Evolutionary conservation across 2,797 vertebrate species (phyloP).

Genomic region (Myoxocephalus aenaeus): DNA sequence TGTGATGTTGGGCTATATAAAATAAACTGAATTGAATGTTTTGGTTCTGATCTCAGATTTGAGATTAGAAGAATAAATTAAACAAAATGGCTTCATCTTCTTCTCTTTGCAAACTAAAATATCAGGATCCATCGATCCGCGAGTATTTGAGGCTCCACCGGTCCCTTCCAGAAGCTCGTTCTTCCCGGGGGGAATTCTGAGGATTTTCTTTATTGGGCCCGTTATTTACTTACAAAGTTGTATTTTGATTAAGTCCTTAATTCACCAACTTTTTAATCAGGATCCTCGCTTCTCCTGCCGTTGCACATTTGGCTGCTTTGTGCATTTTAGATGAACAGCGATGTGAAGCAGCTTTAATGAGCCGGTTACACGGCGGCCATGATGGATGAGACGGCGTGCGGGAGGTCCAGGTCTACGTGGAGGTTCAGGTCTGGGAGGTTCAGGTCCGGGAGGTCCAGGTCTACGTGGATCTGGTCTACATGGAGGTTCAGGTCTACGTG

Average conservation of each 20-base stretch:
- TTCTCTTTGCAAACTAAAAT: not conserved
- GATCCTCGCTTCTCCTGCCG: conserved; percentile 38
- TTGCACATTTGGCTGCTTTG: conserved; percentile 60
- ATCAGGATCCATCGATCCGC: conserved; percentile 29
- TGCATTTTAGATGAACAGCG: conserved; percentile 64
- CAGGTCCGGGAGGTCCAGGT: too few relatives aligned
- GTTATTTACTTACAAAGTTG: conserved; percentile 57
- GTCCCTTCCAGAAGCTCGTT: conserved; percentile 18
- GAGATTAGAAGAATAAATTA: not conserved
- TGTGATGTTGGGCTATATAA: too few relatives aligned
- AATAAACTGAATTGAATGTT: too few relatives aligned
- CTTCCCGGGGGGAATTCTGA: conserved; percentile 8
- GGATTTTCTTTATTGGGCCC: conserved; percentile 12
- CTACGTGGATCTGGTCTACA: too few relatives aligned
- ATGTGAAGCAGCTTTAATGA: conserved; percentile 61
- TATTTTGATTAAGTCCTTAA: conserved; percentile 29
- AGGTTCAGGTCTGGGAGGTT: too few relatives aligned
- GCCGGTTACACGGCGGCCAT: too few relatives aligned
- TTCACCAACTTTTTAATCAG: conserved; percentile 71
- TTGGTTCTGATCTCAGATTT: not conserved
- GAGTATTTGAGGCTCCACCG: conserved; percentile 21
- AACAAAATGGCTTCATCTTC: too few relatives aligned
- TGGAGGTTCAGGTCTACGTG: too few relatives aligned
- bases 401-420: too few relatives aligned
- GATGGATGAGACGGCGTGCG: too few relatives aligned